These are phyloP conservation scores for Microchirus variegatus DNA, from an alignment of 2,797 vertebrate genomes.

Conservation along the genomic window DNA sequence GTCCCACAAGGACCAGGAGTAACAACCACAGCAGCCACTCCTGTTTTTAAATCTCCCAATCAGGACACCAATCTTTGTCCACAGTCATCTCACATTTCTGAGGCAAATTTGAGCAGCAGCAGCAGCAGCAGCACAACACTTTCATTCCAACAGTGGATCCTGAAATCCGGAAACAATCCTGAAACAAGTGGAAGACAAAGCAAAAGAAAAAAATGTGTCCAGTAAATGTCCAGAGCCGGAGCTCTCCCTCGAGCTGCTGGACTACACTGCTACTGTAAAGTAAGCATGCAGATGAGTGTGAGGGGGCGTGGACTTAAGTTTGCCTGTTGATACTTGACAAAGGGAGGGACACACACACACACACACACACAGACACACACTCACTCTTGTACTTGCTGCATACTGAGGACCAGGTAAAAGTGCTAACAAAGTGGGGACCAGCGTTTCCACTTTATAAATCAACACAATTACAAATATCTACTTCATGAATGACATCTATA, in stretches of 20 bases:
- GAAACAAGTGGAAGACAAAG: background rate
- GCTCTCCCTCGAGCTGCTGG: slow-evolving; percentile 26
- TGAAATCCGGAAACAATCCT: slow-evolving; percentile 13
- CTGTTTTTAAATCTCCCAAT: slow-evolving; percentile 6
- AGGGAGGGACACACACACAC: slow-evolving; percentile 66
- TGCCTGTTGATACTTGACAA: slow-evolving; percentile 79
- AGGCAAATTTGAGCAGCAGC: too few relatives aligned
- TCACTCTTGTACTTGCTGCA: too few relatives aligned
- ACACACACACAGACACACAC: slow-evolving; percentile 1
- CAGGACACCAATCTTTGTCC: background rate
- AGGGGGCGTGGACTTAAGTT: slow-evolving; percentile 67
- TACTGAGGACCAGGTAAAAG: too few relatives aligned
- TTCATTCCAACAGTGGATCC: slow-evolving; percentile 6
- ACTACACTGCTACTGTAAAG: slow-evolving; percentile 26
- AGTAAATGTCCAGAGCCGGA: slow-evolving; percentile 11
- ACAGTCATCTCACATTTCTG: background rate
- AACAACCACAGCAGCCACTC: slow-evolving; percentile 54
- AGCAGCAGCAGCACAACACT: background rate
- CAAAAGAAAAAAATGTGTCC: slow-evolving; percentile 5
- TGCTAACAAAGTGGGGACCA: too few relatives aligned
- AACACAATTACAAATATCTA: too few relatives aligned
- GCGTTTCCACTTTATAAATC: too few relatives aligned
- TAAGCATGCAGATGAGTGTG: slow-evolving; percentile 42
- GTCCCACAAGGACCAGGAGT: slow-evolving; percentile 38
- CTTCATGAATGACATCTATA: too few relatives aligned